These are phyloP conservation scores for Microctonus hyperodae DNA, from an alignment of 2,888 invertebrate genomes.

Conservation along the genomic window DNA sequence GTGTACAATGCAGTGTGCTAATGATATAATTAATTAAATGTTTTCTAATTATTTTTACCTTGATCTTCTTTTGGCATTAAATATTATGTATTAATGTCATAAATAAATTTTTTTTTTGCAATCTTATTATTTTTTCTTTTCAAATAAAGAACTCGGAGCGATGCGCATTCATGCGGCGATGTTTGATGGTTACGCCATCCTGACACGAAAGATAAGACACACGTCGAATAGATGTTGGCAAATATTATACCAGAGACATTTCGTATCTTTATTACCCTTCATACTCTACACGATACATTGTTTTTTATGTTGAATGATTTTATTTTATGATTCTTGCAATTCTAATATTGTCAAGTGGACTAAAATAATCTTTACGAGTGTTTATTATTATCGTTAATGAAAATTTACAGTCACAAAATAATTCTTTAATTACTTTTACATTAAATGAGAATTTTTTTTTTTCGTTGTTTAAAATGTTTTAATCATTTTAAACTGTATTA, in stretches of 20 bases:
- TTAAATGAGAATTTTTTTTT: constrained; percentile 11
- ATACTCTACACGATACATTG: background rate
- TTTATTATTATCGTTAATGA: constrained; percentile 18
- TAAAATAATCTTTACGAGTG: constrained; percentile 11
- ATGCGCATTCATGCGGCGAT: background rate
- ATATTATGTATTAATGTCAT: background rate
- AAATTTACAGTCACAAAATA: background rate
- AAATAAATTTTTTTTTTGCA: background rate
- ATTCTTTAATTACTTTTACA: background rate
- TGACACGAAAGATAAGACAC: constrained; percentile 47
- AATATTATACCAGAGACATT: constrained; percentile 50
- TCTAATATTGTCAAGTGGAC: constrained; percentile 15
- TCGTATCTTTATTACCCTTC: constrained; percentile 60
- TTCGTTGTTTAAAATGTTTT: background rate
- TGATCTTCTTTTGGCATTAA: too few species aligned
- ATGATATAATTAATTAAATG: too few species aligned
- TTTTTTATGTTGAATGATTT: background rate
- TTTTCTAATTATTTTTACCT: too few species aligned
- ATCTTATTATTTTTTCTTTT: background rate
- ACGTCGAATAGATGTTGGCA: constrained; percentile 50
- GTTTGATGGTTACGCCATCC: constrained; percentile 31
- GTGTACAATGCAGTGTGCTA: too few species aligned
- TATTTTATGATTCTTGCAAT: constrained; percentile 1
- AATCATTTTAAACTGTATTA: background rate
- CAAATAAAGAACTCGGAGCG: background rate